These are phyloP conservation scores for Saguinus midas DNA, from an alignment of 2,113 vertebrate genomes.

Conservation along the genomic window DNA sequence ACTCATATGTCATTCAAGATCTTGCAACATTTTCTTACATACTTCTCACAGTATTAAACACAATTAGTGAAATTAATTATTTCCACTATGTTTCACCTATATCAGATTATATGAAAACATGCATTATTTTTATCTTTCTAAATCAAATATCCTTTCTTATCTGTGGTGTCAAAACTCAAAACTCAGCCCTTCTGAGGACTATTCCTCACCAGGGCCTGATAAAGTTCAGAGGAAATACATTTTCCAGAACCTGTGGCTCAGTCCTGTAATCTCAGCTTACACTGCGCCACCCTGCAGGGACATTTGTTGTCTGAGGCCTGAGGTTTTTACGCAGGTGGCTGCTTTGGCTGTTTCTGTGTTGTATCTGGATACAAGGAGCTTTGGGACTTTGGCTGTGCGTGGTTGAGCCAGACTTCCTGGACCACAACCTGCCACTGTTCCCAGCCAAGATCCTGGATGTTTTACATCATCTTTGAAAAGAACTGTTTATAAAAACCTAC, in stretches of 20 bases:
- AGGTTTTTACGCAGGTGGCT: neutral
- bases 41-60: neutral
- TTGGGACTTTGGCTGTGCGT: neutral
- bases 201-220: neutral
- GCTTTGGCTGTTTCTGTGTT: neutral
- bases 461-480: neutral
- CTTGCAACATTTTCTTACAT: neutral
- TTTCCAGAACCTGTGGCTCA: neutral
- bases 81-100: neutral
- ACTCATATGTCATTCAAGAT: neutral
- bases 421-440: neutral
- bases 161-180: neutral
- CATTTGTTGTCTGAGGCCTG: neutral
- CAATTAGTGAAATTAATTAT: neutral
- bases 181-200: neutral
- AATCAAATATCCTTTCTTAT: neutral
- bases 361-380: neutral
- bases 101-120: neutral
- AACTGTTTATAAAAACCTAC: neutral
- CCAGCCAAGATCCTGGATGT: neutral
- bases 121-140: neutral
- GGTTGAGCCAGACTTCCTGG: neutral
- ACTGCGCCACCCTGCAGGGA: neutral
- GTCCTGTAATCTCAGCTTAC: neutral
- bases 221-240: neutral